Percentiles rank a stretch among this genome's conserved stretches.
Conservation (phyloP, 2,797 vertebrate species). For the Cuniculus paca region DNA sequence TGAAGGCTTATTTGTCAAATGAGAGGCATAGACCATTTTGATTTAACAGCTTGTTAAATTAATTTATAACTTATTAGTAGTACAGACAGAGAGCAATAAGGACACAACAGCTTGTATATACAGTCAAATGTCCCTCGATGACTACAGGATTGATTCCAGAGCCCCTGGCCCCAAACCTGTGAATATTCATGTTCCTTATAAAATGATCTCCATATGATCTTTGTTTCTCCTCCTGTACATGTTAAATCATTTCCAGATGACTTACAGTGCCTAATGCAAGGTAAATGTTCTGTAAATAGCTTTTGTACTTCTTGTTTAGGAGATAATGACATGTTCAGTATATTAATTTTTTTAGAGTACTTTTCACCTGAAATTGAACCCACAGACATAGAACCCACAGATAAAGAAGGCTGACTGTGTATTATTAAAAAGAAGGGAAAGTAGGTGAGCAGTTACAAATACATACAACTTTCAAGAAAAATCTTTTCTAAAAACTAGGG, state of each 20-base stretch:
- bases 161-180: neutral
- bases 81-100: neutral
- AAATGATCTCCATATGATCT: neutral
- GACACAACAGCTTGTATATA: neutral
- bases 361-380: neutral
- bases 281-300: neutral
- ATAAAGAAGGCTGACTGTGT: neutral
- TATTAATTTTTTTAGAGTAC: neutral
- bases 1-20: neutral
- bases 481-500: neutral
- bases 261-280: neutral
- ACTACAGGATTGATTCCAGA: neutral
- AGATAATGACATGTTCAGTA: neutral
- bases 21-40: neutral
- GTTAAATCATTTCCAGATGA: neutral
- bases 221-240: neutral
- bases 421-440: neutral
- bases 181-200: neutral
- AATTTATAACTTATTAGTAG: neutral
- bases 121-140: too few species aligned
- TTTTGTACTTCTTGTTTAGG: neutral
- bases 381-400: neutral
- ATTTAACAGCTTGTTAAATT: neutral
- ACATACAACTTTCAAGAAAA: neutral
- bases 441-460: neutral